Percentiles rank a stretch among this genome's conserved stretches.
Evolutionary conservation across 2,888 invertebrate species (phyloP).

Genomic region (Drosophila ustulata): DNA sequence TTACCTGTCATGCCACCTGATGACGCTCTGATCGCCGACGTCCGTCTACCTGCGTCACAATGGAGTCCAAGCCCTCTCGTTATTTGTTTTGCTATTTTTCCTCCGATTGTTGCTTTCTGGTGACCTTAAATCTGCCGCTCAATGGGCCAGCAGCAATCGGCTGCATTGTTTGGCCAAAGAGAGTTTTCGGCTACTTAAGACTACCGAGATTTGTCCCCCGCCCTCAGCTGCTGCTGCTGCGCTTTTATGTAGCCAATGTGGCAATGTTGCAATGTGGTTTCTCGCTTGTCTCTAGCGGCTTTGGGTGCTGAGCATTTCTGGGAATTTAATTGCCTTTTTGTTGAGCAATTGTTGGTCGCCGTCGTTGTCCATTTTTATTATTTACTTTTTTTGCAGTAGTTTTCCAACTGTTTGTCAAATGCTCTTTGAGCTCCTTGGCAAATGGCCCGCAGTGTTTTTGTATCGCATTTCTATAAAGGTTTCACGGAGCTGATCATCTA

Average conservation of each 20-base stretch:
- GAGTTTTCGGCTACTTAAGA: slow-evolving; percentile 48
- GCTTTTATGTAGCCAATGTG: slow-evolving; percentile 30
- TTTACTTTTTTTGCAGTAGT: slow-evolving; percentile 37
- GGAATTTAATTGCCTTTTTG: slow-evolving; percentile 75
- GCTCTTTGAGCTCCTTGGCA: slow-evolving; percentile 55
- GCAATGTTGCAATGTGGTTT: slow-evolving; percentile 63
- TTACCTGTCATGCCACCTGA: slow-evolving; percentile 82
- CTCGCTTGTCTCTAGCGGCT: slow-evolving; percentile 35
- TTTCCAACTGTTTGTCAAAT: slow-evolving; percentile 51
- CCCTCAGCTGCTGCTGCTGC: slow-evolving; percentile 19
- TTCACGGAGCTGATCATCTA: slow-evolving; percentile 55
- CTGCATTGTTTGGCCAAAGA: slow-evolving; percentile 33
- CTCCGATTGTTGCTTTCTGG: slow-evolving; percentile 21
- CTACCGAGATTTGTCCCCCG: slow-evolving; percentile 34
- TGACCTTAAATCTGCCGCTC: slow-evolving; percentile 53
- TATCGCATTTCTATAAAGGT: slow-evolving; percentile 56
- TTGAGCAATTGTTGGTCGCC: slow-evolving; percentile 46
- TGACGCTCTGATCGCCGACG: slow-evolving; percentile 43
- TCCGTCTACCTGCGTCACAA: slow-evolving; percentile 45
- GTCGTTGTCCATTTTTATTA: slow-evolving; percentile 11
- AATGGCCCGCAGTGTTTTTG: slow-evolving; percentile 74
- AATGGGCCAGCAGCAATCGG: slow-evolving; percentile 36
- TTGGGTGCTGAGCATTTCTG: slow-evolving; percentile 53
- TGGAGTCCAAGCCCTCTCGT: slow-evolving; percentile 24
- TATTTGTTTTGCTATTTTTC: slow-evolving; percentile 60